Conservation (phyloP, 2,113 vertebrate genomes). For the Siniperca chuatsi region DNA sequence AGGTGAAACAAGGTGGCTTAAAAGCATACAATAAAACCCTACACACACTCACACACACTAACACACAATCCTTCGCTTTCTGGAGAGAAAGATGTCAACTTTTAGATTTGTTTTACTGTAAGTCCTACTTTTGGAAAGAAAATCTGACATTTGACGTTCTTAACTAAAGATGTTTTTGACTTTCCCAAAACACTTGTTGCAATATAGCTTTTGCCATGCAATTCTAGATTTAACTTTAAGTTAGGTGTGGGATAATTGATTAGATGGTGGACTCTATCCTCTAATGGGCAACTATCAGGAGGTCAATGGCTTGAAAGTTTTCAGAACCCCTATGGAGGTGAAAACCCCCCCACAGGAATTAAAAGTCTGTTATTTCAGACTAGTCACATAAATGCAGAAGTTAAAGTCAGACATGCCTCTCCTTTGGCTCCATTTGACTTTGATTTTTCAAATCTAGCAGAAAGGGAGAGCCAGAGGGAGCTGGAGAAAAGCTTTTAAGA, state of each 20-base stretch:
- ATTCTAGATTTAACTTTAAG: not conserved
- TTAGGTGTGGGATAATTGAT: conserved; percentile 4
- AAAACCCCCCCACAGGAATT: not conserved
- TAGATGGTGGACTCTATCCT: not conserved
- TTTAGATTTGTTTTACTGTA: not conserved
- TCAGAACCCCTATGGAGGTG: not conserved
- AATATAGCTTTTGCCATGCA: not conserved
- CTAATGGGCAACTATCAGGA: not conserved
- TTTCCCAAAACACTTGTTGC: not conserved
- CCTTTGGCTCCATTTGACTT: conserved; percentile 19
- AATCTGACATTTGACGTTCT: not conserved
- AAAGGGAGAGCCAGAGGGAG: not conserved
- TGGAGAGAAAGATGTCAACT: not conserved
- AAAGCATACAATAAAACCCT: not conserved
- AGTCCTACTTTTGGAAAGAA: not conserved
- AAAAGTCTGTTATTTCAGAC: not conserved
- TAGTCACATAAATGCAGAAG: conserved; percentile 6
- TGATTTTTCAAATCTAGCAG: not conserved
- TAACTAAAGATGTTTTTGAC: not conserved
- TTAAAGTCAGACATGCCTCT: conserved; percentile 17
- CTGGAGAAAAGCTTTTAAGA: conserved; percentile 17
- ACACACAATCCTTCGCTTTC: not conserved
- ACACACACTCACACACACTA: not conserved
- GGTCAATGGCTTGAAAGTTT: conserved; percentile 27
- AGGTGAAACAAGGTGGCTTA: not conserved